A percentile compares a stretch with the other conserved stretches of the same genome.
Conservation (phyloP, 2,888 invertebrate species). For the Polydrusus cervinus region DNA sequence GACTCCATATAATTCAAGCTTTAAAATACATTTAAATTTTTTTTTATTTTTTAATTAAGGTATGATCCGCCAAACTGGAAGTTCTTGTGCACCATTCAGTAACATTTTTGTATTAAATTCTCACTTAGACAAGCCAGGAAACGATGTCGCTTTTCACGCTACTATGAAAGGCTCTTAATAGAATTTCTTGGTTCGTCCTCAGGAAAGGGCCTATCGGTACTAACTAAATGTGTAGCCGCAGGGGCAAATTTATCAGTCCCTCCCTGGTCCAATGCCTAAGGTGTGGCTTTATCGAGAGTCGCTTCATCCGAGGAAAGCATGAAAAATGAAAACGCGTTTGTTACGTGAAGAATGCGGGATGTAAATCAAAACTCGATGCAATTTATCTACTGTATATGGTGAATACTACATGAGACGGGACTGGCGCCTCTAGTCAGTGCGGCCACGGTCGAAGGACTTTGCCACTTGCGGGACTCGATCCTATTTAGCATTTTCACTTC, state of each 20-base stretch:
- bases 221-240: too few relatives aligned
- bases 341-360: slow-evolving; percentile 70
- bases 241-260: slow-evolving; percentile 24
- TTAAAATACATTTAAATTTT: too few relatives aligned
- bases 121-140: too few relatives aligned
- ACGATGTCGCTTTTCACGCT: too few relatives aligned
- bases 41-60: too few relatives aligned
- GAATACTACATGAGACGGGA: slow-evolving; percentile 64
- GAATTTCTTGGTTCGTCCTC: too few relatives aligned
- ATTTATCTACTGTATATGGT: slow-evolving; percentile 70
- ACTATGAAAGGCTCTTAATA: too few relatives aligned
- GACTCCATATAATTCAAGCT: too few relatives aligned
- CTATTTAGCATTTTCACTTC: slow-evolving; percentile 51
- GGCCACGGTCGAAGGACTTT: slow-evolving; percentile 54
- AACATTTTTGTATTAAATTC: too few relatives aligned
- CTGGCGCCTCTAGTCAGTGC: slow-evolving; percentile 64
- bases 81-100: too few relatives aligned
- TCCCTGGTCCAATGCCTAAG: slow-evolving; percentile 43
- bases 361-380: slow-evolving; percentile 71
- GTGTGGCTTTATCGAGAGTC: slow-evolving; percentile 49
- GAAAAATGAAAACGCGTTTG: slow-evolving; percentile 71
- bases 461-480: slow-evolving; percentile 49
- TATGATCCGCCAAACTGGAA: too few relatives aligned
- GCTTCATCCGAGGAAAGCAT: slow-evolving; percentile 59
- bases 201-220: too few relatives aligned